Base-by-base conservation (phyloP, 1,140 invertebrate species). In the Hypsibius dujardini region DNA sequence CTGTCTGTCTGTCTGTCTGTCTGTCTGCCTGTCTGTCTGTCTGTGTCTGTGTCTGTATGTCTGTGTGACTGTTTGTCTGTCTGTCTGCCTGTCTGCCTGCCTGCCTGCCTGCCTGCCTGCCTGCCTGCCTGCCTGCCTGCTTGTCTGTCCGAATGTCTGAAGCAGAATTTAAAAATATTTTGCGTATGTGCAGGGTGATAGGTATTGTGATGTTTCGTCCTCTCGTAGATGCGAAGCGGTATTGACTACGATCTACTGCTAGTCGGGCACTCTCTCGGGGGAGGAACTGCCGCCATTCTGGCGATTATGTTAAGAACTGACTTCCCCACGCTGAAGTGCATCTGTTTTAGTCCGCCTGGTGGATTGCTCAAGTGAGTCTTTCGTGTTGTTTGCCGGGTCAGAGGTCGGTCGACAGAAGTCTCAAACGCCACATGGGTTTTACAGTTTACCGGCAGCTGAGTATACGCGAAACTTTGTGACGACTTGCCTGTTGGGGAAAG, bases 401-500 rank as follows among this genome's bases (percentile, higher is more conserved):
- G 50, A 7, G 7, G 7, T 56, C 7, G 7, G 7, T n/a, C 42
- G 1, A 47, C 28, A 59, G 56, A 71, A 71, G n/a, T 47, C 14
- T 59, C 2, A 47, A 71, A 14, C 47, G 2, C 28, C 28, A n/a
- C 45, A n/a, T 71, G 7, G 73, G 60, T 42, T 73, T 50, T 77
- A 2, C 75, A 90, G 90, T 76, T 85, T 89, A 82, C 86, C 88
- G 1, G 90, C 88, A 59, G 88, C 90, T 28, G 87, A 92, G 77
- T 90, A 91, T 76, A 89, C 87, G 1, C 90, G 91, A 77, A 83
- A 85, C 45, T 93, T 92, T 76, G 90, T 90, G 60, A 92, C 88
- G 1, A 91, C 90, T 0, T 88, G 93, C n/a, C 90, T 94, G 1
- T 83, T 93, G 56, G 91, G 90, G 1, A 93, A 94, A 80, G 91